Base-by-base conservation (phyloP, 2,797 vertebrate genomes). In the Siniperca scherzeri region DNA sequence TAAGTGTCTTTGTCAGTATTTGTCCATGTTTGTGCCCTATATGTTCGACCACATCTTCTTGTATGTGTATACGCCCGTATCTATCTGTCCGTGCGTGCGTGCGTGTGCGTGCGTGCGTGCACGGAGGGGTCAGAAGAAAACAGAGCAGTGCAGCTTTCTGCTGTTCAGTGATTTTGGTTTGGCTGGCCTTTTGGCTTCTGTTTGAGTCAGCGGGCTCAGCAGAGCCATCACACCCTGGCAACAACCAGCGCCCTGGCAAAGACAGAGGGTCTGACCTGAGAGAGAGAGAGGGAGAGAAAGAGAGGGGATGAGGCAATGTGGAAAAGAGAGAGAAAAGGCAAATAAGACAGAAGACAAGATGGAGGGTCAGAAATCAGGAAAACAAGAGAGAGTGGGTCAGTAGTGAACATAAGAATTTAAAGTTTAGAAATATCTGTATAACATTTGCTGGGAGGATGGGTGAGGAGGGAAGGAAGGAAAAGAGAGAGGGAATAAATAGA, bases 141-240 rank as follows among this genome's bases (percentile, higher is more conserved):
- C 75, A 80, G 78, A 85, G 76, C 74, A 57, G 83, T 83, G 72
- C 61, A 87, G 84, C 82, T 82, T 91, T 91, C 79, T 91, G 81
- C 86, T 90, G 88, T 91, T 92, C 70, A 67, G 82, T 86, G 89
- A 84, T 92, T 92, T 93, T 88, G 88, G 91, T 94, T 93, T 93
- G 90, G 88, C 88, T 77, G 84, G 81, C 85, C 87, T 89, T 87
- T 90, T 87, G 60, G 74, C 73, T 84, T 90, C 77, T 85, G 72
- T 87, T 88, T 87, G 85, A 93, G 81, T 92, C 89, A 83, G 89
- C 83, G 64, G 83, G 87, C 83, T 87, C 82, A 83, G 74, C 81
- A 87, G 55, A 89, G 82, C 82, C 87, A 84, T 91, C 87, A 68
- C 78, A 80, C 84, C 81, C 83, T 90, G 89, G 83, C 91, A 88